These are phyloP conservation scores for Platanista minor DNA, from an alignment of 2,113 vertebrate species.

Conservation along the genomic window DNA sequence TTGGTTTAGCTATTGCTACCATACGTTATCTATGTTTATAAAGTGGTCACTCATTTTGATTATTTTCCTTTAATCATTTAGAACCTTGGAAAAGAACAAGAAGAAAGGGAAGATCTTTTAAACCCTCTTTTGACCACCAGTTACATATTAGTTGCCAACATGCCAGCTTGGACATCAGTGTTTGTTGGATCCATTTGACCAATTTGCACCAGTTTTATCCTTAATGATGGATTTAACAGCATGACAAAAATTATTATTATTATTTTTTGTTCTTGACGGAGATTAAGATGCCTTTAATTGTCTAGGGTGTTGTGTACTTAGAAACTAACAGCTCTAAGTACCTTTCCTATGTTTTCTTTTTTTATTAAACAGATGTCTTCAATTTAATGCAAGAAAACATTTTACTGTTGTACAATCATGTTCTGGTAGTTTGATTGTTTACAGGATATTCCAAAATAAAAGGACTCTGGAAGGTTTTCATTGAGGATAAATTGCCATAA, in stretches of 20 bases:
- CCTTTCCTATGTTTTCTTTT: slow-evolving; percentile 76
- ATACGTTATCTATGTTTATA: background rate
- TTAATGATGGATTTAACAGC: slow-evolving; percentile 87
- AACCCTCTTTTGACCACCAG: slow-evolving; percentile 82
- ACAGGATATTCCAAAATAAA: slow-evolving; percentile 83
- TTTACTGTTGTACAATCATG: slow-evolving; percentile 91
- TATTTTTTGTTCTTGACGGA: slow-evolving; percentile 83
- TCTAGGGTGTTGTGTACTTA: slow-evolving; percentile 88
- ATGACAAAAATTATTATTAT: slow-evolving; percentile 83
- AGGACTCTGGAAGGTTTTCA: slow-evolving; percentile 83
- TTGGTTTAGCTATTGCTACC: background rate
- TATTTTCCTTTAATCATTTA: slow-evolving; percentile 70
- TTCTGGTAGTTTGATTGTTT: slow-evolving; percentile 90
- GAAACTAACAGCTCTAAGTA: slow-evolving; percentile 85
- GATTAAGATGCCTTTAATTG: slow-evolving; percentile 87
- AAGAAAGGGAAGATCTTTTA: slow-evolving; percentile 99
- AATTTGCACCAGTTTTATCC: slow-evolving; percentile 88
- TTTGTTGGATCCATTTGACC: slow-evolving; percentile 86
- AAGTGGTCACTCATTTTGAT: background rate
- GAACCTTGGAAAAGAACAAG: slow-evolving; percentile 99
- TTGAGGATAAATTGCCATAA: slow-evolving; percentile 86
- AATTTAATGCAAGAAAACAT: slow-evolving; percentile 84
- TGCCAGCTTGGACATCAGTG: slow-evolving; percentile 91
- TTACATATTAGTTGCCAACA: slow-evolving; percentile 91
- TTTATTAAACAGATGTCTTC: slow-evolving; percentile 81